Conservation (phyloP, 2,113 vertebrate species). For the Peromyscus maniculatus region DNA sequence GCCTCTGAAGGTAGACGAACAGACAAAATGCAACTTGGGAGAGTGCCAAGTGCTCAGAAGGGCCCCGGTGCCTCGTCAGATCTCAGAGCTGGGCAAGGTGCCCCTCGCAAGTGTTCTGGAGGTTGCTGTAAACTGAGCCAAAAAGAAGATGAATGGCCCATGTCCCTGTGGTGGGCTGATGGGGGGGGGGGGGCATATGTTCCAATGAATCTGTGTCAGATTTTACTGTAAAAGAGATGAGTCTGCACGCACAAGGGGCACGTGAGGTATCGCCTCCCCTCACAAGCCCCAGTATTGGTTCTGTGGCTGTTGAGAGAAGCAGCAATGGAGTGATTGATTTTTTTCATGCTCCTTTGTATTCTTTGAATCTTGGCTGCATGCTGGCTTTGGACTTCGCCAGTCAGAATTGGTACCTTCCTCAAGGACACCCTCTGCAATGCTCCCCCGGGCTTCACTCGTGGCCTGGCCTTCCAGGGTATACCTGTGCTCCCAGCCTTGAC, state of each 20-base stretch:
- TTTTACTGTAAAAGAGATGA: conserved; percentile 1
- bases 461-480: too few species aligned
- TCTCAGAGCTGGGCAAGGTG: neutral
- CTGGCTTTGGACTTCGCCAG: neutral
- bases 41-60: neutral
- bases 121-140: neutral
- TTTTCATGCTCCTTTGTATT: neutral
- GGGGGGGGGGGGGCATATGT: neutral
- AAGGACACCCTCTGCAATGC: neutral
- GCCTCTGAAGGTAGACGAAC: neutral
- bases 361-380: neutral
- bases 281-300: neutral
- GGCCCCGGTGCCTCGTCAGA: fast-evolving
- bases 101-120: neutral
- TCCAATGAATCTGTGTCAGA: conserved; percentile 11
- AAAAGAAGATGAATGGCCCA: conserved; percentile 47
- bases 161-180: neutral
- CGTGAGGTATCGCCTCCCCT: neutral
- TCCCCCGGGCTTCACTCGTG: fast-evolving
- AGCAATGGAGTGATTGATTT: neutral
- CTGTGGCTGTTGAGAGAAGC: neutral
- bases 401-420: neutral
- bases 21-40: neutral
- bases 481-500: neutral
- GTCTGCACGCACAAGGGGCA: fast-evolving